phyloP scores from a whole-genome alignment of 92 coral and sea anemone genomes.

The Palythoa grandis region DNA sequence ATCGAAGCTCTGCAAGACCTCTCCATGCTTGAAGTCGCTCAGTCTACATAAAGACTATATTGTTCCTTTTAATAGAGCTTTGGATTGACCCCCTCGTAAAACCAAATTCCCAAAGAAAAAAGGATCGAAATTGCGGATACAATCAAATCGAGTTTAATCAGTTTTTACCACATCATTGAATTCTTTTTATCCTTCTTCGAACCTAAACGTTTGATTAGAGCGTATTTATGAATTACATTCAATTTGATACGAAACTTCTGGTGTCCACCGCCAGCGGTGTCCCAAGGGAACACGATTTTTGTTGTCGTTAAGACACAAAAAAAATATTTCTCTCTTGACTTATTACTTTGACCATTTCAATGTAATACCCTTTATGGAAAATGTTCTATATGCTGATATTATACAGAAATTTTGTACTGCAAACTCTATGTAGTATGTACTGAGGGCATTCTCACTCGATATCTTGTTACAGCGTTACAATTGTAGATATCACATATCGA shows the following conservation, averaged over 20 bases:
- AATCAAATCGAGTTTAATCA: background rate
- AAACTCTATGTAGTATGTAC: background rate
- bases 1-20: background rate
- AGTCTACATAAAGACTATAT: conserved; percentile 28
- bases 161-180: background rate
- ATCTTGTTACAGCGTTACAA: conserved; percentile 48
- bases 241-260: conserved; percentile 20
- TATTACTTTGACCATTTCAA: background rate
- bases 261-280: background rate
- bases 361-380: background rate
- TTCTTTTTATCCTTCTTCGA: background rate
- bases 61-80: conserved; percentile 14
- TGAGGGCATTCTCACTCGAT: conserved; percentile 7
- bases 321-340: background rate
- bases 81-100: background rate
- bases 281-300: background rate
- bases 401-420: background rate
- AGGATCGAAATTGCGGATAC: background rate
- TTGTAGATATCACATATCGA: conserved; percentile 14
- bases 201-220: background rate
- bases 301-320: background rate
- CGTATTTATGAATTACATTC: background rate
- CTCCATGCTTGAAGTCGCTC: conserved; percentile 2
- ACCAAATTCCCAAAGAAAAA: background rate
- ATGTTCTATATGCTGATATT: background rate